These are phyloP conservation scores for Oryzias dopingdopingensis DNA, from an alignment of 2,797 vertebrate species.

Conservation along the genomic window DNA sequence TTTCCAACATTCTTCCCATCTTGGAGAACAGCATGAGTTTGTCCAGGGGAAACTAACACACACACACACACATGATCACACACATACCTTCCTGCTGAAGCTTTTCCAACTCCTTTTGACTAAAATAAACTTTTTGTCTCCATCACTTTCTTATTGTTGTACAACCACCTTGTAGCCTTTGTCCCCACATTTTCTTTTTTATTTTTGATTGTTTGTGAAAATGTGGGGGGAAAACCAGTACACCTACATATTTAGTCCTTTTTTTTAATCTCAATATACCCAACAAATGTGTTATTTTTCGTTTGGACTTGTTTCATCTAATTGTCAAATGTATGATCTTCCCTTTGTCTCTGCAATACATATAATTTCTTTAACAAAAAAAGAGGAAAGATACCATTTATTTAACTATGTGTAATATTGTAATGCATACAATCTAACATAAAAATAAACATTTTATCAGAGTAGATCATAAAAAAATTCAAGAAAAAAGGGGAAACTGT, in stretches of 20 bases:
- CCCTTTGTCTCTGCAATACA: too few relatives aligned
- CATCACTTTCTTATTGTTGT: constrained; percentile 38
- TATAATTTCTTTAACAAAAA: too few relatives aligned
- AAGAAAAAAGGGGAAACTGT: neutral
- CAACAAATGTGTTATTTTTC: too few relatives aligned
- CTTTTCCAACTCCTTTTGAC: constrained; percentile 32
- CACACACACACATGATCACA: constrained; percentile 15
- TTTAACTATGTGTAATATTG: neutral
- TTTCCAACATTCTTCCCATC: constrained; percentile 68
- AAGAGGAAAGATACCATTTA: too few relatives aligned
- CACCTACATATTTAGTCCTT: too few relatives aligned
- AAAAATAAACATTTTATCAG: neutral
- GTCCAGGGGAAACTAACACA: constrained; percentile 31
- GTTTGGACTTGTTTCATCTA: too few relatives aligned
- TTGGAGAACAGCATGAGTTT: constrained; percentile 65
- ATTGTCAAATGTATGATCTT: too few relatives aligned
- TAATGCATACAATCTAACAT: too few relatives aligned
- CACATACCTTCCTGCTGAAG: constrained; percentile 28
- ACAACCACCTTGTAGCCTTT: neutral
- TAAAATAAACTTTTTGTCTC: constrained; percentile 36
- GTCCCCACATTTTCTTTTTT: constrained; percentile 3
- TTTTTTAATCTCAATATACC: too few relatives aligned
- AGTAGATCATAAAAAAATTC: neutral
- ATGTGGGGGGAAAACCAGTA: too few relatives aligned
- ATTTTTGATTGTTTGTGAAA: too few relatives aligned